Conservation (phyloP, 2,888 invertebrate species). For the Scaptomyza cyrtandrae region DNA sequence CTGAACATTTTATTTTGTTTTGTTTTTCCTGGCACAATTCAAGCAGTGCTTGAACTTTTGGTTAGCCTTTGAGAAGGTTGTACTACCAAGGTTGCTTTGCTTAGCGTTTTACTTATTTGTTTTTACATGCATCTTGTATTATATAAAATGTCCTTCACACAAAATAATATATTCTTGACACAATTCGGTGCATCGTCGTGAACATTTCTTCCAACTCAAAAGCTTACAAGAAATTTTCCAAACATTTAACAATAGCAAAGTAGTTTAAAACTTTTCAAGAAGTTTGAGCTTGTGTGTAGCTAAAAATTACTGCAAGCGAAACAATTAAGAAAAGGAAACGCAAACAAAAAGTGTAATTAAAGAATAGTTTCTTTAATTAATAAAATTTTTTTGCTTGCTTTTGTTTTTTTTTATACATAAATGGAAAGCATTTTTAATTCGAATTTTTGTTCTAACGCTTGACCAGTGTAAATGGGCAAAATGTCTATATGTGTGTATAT, state of each 20-base stretch:
- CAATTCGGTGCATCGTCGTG: conserved; percentile 3
- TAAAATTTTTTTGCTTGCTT: no score
- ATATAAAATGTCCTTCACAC: conserved; percentile 17
- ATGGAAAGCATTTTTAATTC: no score
- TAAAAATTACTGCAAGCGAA: conserved; percentile 19
- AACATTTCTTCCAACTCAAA: neutral
- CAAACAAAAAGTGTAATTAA: conserved; percentile 16
- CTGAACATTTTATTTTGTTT: neutral
- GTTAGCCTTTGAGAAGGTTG: conserved; percentile 27
- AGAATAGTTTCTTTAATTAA: neutral
- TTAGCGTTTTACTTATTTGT: neutral
- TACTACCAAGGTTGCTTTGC: conserved; percentile 42
- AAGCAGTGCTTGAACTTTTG: conserved; percentile 37
- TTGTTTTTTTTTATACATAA: no score
- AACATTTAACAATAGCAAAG: neutral
- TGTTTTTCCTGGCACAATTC: conserved; percentile 8
- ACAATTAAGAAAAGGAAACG: conserved; percentile 30
- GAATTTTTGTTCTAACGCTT: no score
- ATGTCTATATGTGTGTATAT: neutral
- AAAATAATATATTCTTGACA: neutral
- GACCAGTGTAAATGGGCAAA: neutral
- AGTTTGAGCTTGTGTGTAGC: neutral
- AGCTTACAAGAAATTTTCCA: neutral
- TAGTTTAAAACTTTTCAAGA: neutral
- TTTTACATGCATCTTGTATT: neutral